A percentile compares a stretch with the other conserved stretches of the same genome.
Evolutionary conservation across 2,797 vertebrate genomes (phyloP).

Genomic region (Erithacus rubecula): DNA sequence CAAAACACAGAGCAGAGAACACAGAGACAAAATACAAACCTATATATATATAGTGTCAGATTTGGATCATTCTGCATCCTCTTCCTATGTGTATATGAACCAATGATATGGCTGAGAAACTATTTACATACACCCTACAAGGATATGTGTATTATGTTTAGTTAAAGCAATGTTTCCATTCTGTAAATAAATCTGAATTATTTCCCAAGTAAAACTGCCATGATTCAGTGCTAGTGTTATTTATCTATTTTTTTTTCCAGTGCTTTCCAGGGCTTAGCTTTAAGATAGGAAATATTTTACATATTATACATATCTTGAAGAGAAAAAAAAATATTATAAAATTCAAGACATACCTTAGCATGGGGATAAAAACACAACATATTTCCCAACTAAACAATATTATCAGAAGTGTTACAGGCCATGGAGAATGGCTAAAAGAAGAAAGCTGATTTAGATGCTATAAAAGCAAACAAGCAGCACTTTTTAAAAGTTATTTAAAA

Average conservation of each 20-base stretch:
- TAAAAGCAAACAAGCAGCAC: neutral
- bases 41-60: neutral
- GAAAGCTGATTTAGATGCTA: neutral
- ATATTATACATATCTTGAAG: neutral
- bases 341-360: neutral
- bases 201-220: neutral
- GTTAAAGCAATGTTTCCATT: neutral
- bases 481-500: neutral
- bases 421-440: neutral
- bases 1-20: neutral
- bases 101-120: rapidly evolving
- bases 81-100: neutral
- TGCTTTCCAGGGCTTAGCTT: neutral
- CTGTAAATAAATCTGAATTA: neutral
- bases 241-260: neutral
- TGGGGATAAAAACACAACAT: neutral
- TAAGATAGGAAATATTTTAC: neutral
- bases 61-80: neutral
- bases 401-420: neutral
- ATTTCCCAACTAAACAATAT: neutral
- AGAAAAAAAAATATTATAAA: neutral
- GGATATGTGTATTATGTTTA: neutral
- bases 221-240: neutral
- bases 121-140: neutral
- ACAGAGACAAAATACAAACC: neutral